Percentiles rank a stretch among this genome's conserved stretches.
phyloP scores from a whole-genome alignment of 1,140 invertebrate species.

The Argopecten irradians region DNA sequence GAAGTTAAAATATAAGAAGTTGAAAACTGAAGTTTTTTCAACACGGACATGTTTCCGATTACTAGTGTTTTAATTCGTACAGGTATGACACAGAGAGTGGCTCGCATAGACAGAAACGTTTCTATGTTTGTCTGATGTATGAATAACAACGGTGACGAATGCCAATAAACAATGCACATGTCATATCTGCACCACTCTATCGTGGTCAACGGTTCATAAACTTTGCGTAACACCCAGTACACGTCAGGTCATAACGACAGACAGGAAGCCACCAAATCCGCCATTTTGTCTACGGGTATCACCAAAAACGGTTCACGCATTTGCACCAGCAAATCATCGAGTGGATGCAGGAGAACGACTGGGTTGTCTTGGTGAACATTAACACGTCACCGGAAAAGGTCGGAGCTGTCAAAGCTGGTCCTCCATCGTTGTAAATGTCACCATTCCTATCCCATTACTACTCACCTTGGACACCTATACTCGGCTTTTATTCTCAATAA shows the following conservation, averaged over 20 bases:
- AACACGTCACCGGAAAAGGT: background rate
- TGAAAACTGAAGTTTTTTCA: too few species aligned
- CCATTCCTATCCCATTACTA: background rate
- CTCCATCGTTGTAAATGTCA: background rate
- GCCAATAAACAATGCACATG: background rate
- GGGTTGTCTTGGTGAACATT: background rate
- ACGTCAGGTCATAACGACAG: slow-evolving; percentile 3
- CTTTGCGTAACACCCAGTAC: background rate
- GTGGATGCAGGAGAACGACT: background rate
- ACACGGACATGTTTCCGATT: background rate
- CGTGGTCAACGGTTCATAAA: slow-evolving; percentile 2
- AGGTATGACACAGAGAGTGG: background rate
- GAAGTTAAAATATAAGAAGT: too few species aligned
- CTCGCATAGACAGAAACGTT: background rate
- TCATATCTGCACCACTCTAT: background rate
- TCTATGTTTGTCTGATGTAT: background rate
- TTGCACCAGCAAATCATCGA: background rate
- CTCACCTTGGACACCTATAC: background rate
- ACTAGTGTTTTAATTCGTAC: background rate
- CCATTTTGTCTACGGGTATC: background rate
- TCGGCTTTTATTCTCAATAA: background rate
- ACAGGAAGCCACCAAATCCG: background rate
- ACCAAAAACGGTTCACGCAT: background rate
- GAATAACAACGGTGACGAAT: background rate
- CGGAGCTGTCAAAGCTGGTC: background rate